Evolutionary conservation across 2,888 invertebrate species (phyloP).

Genomic region (Drosophila prolongata): DNA sequence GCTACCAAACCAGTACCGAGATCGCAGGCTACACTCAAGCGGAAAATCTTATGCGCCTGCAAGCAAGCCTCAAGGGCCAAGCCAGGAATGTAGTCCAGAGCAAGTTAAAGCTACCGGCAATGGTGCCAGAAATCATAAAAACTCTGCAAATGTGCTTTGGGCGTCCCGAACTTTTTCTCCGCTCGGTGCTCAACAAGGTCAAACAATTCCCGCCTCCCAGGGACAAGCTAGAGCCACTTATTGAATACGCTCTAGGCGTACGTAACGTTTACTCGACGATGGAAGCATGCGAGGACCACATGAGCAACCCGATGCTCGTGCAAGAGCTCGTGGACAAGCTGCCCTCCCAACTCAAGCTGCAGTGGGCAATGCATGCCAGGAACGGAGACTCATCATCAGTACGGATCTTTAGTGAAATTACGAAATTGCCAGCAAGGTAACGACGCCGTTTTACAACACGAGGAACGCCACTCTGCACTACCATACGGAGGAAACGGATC

Average conservation of each 20-base stretch:
- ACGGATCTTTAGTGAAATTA: background rate
- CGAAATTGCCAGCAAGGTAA: background rate
- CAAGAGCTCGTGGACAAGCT: constrained; percentile 1
- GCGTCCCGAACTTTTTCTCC: background rate
- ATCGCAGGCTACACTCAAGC: background rate
- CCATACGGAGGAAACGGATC: background rate
- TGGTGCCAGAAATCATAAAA: background rate
- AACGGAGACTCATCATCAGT: background rate
- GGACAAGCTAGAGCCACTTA: background rate
- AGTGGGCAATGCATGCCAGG: background rate
- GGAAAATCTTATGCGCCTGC: background rate
- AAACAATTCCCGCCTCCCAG: background rate
- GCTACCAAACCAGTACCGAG: background rate
- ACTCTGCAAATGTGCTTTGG: background rate
- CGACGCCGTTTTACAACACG: background rate
- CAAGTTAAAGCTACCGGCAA: background rate
- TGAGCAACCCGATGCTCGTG: background rate
- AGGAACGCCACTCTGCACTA: background rate
- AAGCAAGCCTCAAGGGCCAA: background rate
- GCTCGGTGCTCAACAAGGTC: no score
- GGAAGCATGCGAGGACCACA: background rate
- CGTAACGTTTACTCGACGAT: background rate
- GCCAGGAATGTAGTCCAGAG: background rate
- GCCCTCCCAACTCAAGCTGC: background rate
- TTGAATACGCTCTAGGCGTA: background rate